phyloP scores from a whole-genome alignment of 2,797 vertebrate genomes.

The Psittacula derbiana region DNA sequence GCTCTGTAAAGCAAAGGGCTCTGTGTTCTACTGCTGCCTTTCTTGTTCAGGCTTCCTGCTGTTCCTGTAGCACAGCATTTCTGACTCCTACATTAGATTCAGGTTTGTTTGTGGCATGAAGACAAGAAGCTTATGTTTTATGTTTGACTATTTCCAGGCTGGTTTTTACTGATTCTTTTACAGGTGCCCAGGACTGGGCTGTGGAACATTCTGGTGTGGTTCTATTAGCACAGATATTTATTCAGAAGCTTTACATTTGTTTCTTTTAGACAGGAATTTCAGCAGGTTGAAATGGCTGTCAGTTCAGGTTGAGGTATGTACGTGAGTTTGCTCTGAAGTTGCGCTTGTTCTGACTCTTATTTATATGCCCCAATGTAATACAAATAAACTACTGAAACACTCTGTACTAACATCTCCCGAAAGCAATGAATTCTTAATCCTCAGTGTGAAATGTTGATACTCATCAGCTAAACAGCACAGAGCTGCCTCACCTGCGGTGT shows the following conservation, averaged over 20 bases:
- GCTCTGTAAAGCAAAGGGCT: neutral
- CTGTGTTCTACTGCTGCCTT: neutral
- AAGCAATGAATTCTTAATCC: neutral
- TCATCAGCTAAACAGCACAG: neutral
- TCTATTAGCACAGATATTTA: neutral
- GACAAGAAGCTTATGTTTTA: neutral
- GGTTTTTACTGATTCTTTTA: rapidly evolving
- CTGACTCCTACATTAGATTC: neutral
- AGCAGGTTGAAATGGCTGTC: neutral
- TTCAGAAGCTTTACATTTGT: neutral
- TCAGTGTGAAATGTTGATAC: neutral
- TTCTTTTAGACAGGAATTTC: neutral
- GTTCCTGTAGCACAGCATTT: neutral
- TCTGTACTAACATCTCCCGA: neutral
- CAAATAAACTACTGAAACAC: neutral
- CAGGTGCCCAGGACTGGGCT: neutral
- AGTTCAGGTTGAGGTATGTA: neutral
- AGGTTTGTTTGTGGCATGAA: neutral
- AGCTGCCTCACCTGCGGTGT: neutral
- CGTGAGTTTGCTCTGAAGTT: neutral
- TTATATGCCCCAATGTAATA: neutral
- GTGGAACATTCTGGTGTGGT: neutral
- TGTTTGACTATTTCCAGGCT: neutral
- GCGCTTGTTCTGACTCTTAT: neutral
- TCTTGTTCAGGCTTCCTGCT: neutral